A percentile compares a stretch with the other conserved stretches of the same genome.
Conservation (phyloP, 2,797 vertebrate species). For the Lateolabrax maculatus region DNA sequence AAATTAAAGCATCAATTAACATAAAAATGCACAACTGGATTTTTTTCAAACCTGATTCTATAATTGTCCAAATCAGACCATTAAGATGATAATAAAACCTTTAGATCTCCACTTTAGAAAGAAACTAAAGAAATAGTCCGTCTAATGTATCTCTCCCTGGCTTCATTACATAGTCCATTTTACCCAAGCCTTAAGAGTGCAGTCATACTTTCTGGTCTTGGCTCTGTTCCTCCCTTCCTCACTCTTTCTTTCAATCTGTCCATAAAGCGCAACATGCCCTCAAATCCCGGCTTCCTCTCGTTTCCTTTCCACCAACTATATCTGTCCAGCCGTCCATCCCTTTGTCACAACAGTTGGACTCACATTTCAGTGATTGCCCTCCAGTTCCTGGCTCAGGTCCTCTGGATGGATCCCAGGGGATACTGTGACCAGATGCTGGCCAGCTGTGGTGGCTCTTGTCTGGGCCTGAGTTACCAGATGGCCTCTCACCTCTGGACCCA, state of each 20-base stretch:
- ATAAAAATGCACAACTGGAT: not conserved
- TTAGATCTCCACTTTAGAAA: not conserved
- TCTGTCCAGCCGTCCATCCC: not conserved
- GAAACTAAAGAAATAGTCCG: not conserved
- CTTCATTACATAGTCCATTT: not conserved
- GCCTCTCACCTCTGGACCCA: slow-evolving; percentile 46
- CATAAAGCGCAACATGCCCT: not conserved
- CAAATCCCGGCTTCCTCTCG: not conserved
- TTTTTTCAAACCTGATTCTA: not conserved
- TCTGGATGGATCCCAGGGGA: slow-evolving; percentile 35
- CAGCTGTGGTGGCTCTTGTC: slow-evolving; percentile 46
- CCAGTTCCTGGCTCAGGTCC: slow-evolving; percentile 34
- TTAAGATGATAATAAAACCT: not conserved
- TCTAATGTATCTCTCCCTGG: not conserved
- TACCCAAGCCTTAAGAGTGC: not conserved
- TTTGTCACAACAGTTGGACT: slow-evolving; percentile 26
- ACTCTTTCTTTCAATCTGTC: not conserved
- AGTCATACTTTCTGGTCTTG: not conserved
- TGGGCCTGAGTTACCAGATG: slow-evolving; percentile 49
- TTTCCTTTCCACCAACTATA: not conserved
- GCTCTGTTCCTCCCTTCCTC: not conserved
- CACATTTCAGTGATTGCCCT: slow-evolving; percentile 6
- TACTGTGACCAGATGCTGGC: slow-evolving; percentile 49
- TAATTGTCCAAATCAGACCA: not conserved
- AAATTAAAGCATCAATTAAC: not conserved